Percentiles rank a stretch among this genome's conserved stretches.
Evolutionary conservation across 2,888 invertebrate species (phyloP).

Genomic region (Embidobia sp.): DNA sequence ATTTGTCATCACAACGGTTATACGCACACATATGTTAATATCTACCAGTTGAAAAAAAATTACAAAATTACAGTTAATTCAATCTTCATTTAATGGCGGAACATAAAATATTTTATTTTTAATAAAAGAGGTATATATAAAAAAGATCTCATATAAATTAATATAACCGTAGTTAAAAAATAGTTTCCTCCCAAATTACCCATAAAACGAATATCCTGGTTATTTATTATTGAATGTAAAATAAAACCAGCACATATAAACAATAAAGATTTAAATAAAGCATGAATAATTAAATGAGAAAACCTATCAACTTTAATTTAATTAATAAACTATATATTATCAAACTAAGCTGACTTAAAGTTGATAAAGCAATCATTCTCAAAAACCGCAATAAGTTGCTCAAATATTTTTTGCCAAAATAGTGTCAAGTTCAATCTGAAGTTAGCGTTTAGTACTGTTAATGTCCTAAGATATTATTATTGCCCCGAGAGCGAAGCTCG

Average conservation of each 20-base stretch:
- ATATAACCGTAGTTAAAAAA: constrained; percentile 83
- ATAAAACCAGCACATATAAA: constrained; percentile 88
- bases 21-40: too few relatives aligned
- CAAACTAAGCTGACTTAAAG: constrained; percentile 88
- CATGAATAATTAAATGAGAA: constrained; percentile 89
- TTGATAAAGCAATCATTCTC: constrained; percentile 88
- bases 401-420: too few relatives aligned
- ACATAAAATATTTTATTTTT: too few relatives aligned
- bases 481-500: too few relatives aligned
- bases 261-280: constrained; percentile 89
- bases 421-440: too few relatives aligned
- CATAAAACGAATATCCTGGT: constrained; percentile 87
- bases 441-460: too few relatives aligned
- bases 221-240: constrained; percentile 86
- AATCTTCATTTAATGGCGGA: too few relatives aligned
- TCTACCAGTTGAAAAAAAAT: too few relatives aligned
- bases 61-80: too few relatives aligned
- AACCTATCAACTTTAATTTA: constrained; percentile 84
- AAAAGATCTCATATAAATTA: constrained; percentile 84
- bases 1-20: too few relatives aligned
- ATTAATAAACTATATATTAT: constrained; percentile 86
- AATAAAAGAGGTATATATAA: constrained; percentile 86
- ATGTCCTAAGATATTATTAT: too few relatives aligned
- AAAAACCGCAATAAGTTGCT: constrained; percentile 84
- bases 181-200: constrained; percentile 79